Evolutionary conservation across 2,113 vertebrate genomes (phyloP).

Genomic region (Psophia crepitans): DNA sequence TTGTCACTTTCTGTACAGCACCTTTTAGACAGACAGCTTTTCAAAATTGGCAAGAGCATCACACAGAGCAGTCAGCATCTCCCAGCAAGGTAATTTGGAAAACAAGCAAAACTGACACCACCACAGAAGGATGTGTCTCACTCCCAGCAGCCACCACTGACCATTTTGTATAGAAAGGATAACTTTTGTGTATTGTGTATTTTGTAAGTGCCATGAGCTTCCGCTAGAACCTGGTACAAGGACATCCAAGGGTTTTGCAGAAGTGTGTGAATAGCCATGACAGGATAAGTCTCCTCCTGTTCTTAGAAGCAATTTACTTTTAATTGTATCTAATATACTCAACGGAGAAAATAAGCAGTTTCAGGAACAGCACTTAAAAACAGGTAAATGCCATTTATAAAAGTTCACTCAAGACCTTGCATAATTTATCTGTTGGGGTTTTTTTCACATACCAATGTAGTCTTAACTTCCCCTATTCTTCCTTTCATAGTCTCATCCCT

Average conservation of each 20-base stretch:
- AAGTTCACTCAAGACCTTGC: neutral
- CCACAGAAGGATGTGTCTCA: neutral
- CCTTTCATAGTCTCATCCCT: neutral
- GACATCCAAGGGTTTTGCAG: neutral
- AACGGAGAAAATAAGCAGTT: neutral
- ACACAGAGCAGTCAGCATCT: neutral
- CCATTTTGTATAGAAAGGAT: neutral
- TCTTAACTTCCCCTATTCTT: neutral
- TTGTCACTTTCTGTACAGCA: neutral
- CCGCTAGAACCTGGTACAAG: neutral
- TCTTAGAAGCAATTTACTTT: neutral
- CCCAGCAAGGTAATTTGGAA: neutral
- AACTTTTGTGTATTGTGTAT: neutral
- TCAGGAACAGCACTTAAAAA: neutral
- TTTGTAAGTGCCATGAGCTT: neutral
- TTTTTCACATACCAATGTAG: neutral
- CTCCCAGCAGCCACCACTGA: neutral
- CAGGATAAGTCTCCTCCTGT: neutral
- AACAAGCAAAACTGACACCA: neutral
- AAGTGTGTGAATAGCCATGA: neutral
- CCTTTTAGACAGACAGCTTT: neutral
- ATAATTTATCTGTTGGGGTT: neutral
- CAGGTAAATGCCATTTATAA: neutral
- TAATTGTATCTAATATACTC: neutral
- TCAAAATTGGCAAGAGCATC: neutral